Base-by-base conservation (phyloP, 2,888 invertebrate genomes). In the Tortrix viridana region DNA sequence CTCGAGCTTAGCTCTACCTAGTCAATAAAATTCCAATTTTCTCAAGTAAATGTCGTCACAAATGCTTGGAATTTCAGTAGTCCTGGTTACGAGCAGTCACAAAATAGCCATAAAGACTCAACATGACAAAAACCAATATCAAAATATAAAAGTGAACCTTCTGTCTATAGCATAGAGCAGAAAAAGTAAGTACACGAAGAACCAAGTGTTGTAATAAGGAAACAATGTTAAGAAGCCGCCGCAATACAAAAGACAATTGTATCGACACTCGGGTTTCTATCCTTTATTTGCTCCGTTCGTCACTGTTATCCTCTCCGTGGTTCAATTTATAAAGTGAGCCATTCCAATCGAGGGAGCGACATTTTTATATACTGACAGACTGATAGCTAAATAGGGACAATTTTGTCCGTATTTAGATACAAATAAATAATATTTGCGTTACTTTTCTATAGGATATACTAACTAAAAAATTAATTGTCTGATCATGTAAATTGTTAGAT, bases 221-320 rank as follows among this genome's bases (percentile, higher is more conserved):
- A 53, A 53, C 22, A 61, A 62, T 62, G 56, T 56, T 44, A 46
- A 50, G 23, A 56, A 38, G 19, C 59, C 49, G 48, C 49, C 22
- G 46, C 50, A 62, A 52, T 37, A 62, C 23, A 57, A 52, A 62
- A 56, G 46, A n/a, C 61, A 38, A 12, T 62, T 62, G 58, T 63
- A 63, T 63, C 32, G 57, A 58, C 63, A 63, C 53, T 57, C 53
- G 41, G 52, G 58, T 63, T 53, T 47, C 22, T 37, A 41, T 47
- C 48, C 22, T 53, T 63, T 63, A 58, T 63, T 58, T 53, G 53
- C 43, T 53, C 26, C 19, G 53, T 18, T 41, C 19, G 53, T 18
- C 18, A 61, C 53, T 38, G 16, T 62, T 56, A 52, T 57, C 44
- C 5, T 3, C 3, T 22, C 26, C 22, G 49, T 22, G 53, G 38